Percentiles rank a stretch among this genome's conserved stretches.
Evolutionary conservation across 35 echinoderm and acorn worm genomes (phyloP).

Genomic region (Chiridota heheva): DNA sequence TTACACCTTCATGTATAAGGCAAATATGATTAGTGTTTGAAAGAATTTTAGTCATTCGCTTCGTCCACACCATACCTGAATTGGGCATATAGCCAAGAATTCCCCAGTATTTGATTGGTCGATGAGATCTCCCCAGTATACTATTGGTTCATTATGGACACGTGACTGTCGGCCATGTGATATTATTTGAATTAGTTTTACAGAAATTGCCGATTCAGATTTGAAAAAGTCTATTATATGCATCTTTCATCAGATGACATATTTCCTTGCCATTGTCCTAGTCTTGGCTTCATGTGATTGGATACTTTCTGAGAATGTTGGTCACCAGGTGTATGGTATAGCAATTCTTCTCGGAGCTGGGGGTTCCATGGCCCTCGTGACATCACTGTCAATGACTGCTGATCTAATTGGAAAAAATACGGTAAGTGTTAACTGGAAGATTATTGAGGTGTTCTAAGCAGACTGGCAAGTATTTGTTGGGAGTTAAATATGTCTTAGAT

Average conservation of each 20-base stretch:
- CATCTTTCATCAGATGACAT: slow-evolving; percentile 60
- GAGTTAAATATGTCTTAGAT: too few species aligned
- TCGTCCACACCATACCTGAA: neutral
- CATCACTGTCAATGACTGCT: slow-evolving; percentile 88
- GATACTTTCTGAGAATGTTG: slow-evolving; percentile 54
- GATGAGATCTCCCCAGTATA: neutral
- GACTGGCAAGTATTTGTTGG: too few species aligned
- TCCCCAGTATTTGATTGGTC: neutral
- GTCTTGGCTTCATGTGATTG: slow-evolving; percentile 66
- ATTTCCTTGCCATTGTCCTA: slow-evolving; percentile 55
- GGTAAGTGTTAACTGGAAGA: slow-evolving; percentile 54
- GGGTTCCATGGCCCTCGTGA: slow-evolving; percentile 87
- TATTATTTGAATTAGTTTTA: neutral
- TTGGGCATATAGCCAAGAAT: neutral
- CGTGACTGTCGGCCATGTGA: neutral
- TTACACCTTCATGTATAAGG: neutral
- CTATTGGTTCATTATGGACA: neutral
- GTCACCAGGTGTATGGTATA: slow-evolving; percentile 69
- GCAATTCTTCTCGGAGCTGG: slow-evolving; percentile 82
- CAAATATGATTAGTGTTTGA: too few species aligned
- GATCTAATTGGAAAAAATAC: slow-evolving; percentile 89
- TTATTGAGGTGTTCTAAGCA: too few species aligned
- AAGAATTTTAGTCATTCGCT: too few species aligned
- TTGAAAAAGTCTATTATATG: neutral
- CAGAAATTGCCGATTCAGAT: neutral